These are phyloP conservation scores for Machaerirhynchus nigripectus DNA, from an alignment of 2,113 vertebrate genomes.

Conservation along the genomic window DNA sequence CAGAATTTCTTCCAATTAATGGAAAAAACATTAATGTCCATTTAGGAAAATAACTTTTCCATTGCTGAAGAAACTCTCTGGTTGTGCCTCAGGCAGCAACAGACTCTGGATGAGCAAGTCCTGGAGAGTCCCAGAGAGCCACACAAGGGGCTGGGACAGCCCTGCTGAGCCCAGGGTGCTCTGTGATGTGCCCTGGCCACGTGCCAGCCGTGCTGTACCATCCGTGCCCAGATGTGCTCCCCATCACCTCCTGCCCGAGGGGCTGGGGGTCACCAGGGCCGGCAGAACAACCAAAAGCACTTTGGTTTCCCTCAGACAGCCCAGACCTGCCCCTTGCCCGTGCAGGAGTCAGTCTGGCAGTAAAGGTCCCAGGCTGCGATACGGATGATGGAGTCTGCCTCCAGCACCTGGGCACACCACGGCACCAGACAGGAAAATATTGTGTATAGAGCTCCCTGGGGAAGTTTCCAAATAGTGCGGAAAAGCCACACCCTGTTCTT, in stretches of 20 bases:
- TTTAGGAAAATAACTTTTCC: constrained; percentile 37
- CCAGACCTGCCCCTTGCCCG: background rate
- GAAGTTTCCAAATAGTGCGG: background rate
- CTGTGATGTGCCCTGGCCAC: background rate
- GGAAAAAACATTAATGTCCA: constrained; percentile 9
- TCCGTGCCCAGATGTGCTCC: background rate
- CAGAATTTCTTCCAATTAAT: constrained; percentile 43
- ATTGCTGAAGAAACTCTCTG: background rate
- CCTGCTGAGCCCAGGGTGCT: background rate
- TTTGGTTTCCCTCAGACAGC: background rate
- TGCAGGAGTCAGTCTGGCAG: background rate
- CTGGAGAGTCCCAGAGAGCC: background rate
- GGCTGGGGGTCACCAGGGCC: background rate
- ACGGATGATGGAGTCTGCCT: background rate
- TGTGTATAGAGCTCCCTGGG: fast-evolving
- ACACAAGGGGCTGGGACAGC: background rate
- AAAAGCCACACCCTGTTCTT: background rate
- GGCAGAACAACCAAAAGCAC: background rate
- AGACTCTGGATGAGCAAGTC: background rate
- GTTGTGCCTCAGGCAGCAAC: background rate
- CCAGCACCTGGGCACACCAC: background rate
- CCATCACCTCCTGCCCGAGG: background rate
- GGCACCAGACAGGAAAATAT: background rate
- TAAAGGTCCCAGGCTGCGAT: background rate
- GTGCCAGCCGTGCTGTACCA: fast-evolving